A percentile compares a stretch with the other conserved stretches of the same genome.
Conservation (phyloP, 1,140 invertebrate genomes). For the Armadillidium nasatum region DNA sequence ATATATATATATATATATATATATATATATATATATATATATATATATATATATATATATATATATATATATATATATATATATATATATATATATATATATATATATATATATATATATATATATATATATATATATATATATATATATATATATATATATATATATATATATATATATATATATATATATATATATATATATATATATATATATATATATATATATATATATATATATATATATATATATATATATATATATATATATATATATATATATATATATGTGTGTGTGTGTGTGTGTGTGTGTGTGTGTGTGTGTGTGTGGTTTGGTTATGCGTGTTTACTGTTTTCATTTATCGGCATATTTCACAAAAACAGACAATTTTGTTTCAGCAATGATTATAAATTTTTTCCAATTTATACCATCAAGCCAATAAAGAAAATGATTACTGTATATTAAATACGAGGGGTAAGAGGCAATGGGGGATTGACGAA, state of each 20-base stretch:
- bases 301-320: constrained; percentile 3
- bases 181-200: too few species aligned
- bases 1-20: too few species aligned
- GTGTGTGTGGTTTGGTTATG: neutral
- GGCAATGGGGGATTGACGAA: too few species aligned
- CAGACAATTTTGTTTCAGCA: neutral
- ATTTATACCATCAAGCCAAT: neutral
- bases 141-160: neutral
- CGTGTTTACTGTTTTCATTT: too few species aligned
- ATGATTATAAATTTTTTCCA: constrained; percentile 1
- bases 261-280: constrained; percentile 2
- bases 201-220: too few species aligned
- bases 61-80: neutral
- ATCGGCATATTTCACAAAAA: neutral
- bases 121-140: neutral
- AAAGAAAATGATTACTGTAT: neutral
- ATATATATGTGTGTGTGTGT: neutral
- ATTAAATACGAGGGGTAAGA: neutral
- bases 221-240: too few species aligned
- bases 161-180: too few species aligned
- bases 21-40: too few species aligned
- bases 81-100: neutral
- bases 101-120: neutral
- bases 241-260: neutral
- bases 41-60: too few species aligned